Conservation (phyloP, 1,140 invertebrate genomes). For the Telenomus remus region DNA sequence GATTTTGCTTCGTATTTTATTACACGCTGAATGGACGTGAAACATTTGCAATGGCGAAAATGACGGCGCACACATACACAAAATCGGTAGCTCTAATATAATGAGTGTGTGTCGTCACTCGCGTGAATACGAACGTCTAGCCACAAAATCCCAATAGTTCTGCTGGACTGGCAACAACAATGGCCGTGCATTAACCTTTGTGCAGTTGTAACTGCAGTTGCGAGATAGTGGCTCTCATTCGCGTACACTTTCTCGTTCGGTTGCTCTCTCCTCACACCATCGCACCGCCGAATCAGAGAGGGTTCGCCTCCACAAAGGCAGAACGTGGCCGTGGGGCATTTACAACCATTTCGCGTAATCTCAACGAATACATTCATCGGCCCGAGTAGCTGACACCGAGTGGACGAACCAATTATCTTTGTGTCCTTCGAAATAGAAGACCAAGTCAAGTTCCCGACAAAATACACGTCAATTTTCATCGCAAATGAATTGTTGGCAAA, state of each 20-base stretch:
- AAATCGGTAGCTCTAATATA: conserved; percentile 54
- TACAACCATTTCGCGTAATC: conserved; percentile 73
- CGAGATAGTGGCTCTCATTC: conserved; percentile 69
- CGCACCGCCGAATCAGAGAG: conserved; percentile 57
- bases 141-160: conserved; percentile 66
- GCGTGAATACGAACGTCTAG: conserved; percentile 64
- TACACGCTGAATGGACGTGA: conserved; percentile 15
- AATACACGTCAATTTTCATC: conserved; percentile 54
- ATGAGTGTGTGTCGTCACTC: conserved; percentile 60
- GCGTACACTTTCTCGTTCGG: conserved; percentile 54
- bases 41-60: conserved; percentile 16
- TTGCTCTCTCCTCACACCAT: conserved; percentile 55
- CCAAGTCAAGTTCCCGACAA: conserved; percentile 27
- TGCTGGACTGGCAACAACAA: conserved; percentile 71
- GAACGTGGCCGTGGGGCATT: conserved; percentile 62
- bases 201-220: conserved; percentile 75
- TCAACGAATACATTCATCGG: conserved; percentile 71
- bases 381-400: conserved; percentile 58
- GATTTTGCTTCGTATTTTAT: conserved; percentile 25
- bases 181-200: conserved; percentile 75
- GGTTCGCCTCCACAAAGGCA: conserved; percentile 52
- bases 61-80: conserved; percentile 6
- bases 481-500: conserved; percentile 11
- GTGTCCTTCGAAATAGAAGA: conserved; percentile 51
- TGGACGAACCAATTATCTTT: conserved; percentile 70